Percentiles rank a stretch among this genome's conserved stretches.
phyloP scores from a whole-genome alignment of 2,797 vertebrate species.

The Furcifer pardalis region DNA sequence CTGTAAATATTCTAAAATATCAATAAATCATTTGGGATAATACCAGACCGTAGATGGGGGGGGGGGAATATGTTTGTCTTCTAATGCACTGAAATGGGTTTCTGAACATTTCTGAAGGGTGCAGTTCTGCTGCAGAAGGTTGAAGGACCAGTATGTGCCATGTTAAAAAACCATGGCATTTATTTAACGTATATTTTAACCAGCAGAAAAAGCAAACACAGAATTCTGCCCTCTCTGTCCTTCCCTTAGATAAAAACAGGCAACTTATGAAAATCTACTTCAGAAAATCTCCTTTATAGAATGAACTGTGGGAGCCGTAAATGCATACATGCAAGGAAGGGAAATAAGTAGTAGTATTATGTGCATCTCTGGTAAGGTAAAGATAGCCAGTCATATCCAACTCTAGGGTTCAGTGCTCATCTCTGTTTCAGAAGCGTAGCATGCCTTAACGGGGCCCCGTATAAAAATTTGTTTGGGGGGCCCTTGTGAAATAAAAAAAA shows the following conservation, averaged over 20 bases:
- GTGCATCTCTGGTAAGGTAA: no score
- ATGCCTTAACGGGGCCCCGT: no score
- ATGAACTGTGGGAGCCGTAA: background rate
- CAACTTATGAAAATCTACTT: conserved; percentile 33
- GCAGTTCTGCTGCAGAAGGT: background rate
- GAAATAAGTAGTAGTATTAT: background rate
- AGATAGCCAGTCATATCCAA: no score
- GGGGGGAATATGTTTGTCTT: conserved; percentile 16
- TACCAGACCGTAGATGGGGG: conserved; percentile 6
- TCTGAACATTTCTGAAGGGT: conserved; percentile 7
- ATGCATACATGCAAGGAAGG: background rate
- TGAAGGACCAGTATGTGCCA: conserved; percentile 22
- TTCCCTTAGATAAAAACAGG: conserved; percentile 22
- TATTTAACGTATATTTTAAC: conserved; percentile 39
- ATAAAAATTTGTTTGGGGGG: no score
- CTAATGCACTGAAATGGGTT: background rate
- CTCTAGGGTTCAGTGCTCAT: no score
- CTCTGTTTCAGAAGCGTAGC: no score
- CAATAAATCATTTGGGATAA: background rate
- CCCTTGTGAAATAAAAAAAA: no score
- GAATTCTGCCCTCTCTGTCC: background rate
- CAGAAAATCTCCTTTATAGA: conserved; percentile 11
- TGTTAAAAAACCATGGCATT: conserved; percentile 9
- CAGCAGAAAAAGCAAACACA: conserved; percentile 7
- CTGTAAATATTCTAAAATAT: conserved; percentile 14